Base-by-base conservation (phyloP, 2,113 vertebrate genomes). In the Anoura caudifer region DNA sequence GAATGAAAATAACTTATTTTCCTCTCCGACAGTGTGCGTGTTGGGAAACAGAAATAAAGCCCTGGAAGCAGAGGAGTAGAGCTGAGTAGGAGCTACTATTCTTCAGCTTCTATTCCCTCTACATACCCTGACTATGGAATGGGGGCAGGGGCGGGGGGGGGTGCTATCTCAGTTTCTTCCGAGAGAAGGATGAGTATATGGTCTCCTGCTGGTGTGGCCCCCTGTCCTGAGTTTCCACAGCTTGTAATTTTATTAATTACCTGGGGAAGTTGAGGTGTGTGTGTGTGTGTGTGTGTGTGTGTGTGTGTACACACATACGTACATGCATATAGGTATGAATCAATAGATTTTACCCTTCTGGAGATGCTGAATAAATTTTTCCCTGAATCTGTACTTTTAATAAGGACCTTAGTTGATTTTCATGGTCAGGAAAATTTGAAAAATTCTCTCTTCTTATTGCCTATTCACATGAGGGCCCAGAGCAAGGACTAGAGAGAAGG, bases 301-400 rank as follows among this genome's bases (percentile, higher is more conserved):
- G 54, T 56, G 52, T 54, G 17, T 56, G 7, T 24, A 56, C 54
- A 56, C 22, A 56, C 54, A 59, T 59, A 59, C 24, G 26, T 26
- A 59, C 24, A 26, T 26, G 56, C 22, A 59, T 7, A 59, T 11
- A 59, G 56, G 54, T 56, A 22, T 56, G 54, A 22, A 22, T 54
- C 24, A 7, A 59, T 59, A 59, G 56, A 59, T 33, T 65, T 65
- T 67, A 8, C 33, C 16, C 70, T 80, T n/a, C 56, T 92, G 38
- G 41, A 95, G 79, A 95, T 80, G 86, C 52, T 90, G 79, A 91
- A 93, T 93, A 59, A 24, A 15, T 76, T 95, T 88, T 22, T 72
- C 41, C 91, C 43, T 45, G 12, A 45, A 28, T 61, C 86, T 93
- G 69, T 56, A 26, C 56, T 87, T 84, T 86, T 77, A 59, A 65